phyloP scores from a whole-genome alignment of 1,140 invertebrate genomes.

The Papilio polyxenes region DNA sequence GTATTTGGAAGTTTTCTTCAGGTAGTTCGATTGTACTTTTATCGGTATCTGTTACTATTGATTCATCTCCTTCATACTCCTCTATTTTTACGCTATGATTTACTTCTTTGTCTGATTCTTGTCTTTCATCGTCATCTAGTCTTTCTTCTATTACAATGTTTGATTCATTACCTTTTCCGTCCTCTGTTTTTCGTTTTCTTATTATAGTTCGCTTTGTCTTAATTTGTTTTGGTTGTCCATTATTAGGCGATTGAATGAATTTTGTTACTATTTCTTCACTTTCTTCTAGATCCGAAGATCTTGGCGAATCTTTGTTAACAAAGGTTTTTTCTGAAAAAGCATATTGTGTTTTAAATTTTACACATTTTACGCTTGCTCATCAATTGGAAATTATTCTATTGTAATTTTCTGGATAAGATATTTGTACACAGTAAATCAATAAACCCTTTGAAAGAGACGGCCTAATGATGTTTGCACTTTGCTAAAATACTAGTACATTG shows the following conservation, averaged over 20 bases:
- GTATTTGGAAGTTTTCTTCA: conserved; percentile 61
- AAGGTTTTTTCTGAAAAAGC: conserved; percentile 57
- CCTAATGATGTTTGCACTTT: no score
- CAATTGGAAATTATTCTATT: no score
- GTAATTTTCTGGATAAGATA: no score
- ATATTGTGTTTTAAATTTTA: conserved; percentile 13
- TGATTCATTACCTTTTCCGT: conserved; percentile 51
- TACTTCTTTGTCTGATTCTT: conserved; percentile 37
- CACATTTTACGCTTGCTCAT: no score
- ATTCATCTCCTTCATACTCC: conserved; percentile 69
- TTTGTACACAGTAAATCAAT: no score
- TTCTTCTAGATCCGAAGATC: conserved; percentile 77
- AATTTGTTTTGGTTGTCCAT: conserved; percentile 76
- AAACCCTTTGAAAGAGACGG: no score
- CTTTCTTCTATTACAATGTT: conserved; percentile 78
- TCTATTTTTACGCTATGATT: conserved; percentile 62
- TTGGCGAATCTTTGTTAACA: conserved; percentile 55
- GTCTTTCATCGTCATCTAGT: conserved; percentile 65
- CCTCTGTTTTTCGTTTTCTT: conserved; percentile 64
- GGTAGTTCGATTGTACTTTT: conserved; percentile 69
- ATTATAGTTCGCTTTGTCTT: conserved; percentile 81
- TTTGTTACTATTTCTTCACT: conserved; percentile 81
- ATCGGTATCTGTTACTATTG: conserved; percentile 42
- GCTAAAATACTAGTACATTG: no score
- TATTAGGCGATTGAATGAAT: conserved; percentile 76